phyloP scores from a whole-genome alignment of 2,797 vertebrate species.

The Pangasius larnaudii region DNA sequence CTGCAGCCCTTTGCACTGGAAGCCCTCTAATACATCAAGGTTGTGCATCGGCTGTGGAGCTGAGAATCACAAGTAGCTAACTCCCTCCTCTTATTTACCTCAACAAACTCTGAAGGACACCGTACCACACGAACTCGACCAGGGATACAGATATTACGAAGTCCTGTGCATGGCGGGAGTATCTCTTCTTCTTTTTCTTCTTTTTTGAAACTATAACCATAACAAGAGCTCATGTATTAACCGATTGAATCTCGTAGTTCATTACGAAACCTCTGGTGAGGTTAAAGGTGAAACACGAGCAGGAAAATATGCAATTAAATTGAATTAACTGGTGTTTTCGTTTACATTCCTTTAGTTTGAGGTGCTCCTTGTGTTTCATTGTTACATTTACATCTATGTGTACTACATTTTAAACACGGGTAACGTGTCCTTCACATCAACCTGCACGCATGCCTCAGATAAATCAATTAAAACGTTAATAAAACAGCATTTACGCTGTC shows the following conservation, averaged over 20 bases:
- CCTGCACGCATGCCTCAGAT: background rate
- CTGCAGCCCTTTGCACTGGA: conserved; percentile 38
- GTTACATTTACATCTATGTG: background rate
- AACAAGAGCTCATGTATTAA: background rate
- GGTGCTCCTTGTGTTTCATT: background rate
- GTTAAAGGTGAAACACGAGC: background rate
- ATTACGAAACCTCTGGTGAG: background rate
- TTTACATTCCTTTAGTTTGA: background rate
- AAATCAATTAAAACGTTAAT: background rate
- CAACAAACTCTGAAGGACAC: conserved; percentile 29
- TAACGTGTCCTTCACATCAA: too few species aligned
- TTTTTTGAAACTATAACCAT: background rate
- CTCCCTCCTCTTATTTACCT: conserved; percentile 42
- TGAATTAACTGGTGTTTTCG: background rate
- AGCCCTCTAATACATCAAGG: conserved; percentile 57
- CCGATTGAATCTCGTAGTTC: background rate
- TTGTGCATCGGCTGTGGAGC: conserved; percentile 27
- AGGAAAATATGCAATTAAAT: background rate
- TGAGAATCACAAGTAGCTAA: conserved; percentile 43
- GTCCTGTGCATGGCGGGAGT: background rate
- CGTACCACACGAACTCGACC: conserved; percentile 6
- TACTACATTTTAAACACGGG: background rate
- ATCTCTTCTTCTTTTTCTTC: background rate
- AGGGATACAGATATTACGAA: background rate
- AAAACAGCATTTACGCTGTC: background rate